These are phyloP conservation scores for Anodontia alba DNA, from an alignment of 2,888 invertebrate species.

Conservation along the genomic window DNA sequence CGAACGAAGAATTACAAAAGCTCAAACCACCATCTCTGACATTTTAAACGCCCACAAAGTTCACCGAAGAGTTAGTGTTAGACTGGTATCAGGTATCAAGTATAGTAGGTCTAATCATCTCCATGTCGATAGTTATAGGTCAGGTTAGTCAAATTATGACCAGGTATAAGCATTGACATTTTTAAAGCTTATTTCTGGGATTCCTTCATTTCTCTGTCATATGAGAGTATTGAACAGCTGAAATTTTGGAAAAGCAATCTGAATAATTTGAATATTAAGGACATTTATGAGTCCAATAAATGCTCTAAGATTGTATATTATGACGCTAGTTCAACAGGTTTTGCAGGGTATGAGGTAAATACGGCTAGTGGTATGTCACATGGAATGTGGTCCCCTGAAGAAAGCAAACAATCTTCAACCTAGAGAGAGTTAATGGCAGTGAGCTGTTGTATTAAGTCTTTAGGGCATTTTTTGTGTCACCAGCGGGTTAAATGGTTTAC, in stretches of 20 bases:
- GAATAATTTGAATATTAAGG: conserved; percentile 23
- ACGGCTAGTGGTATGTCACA: conserved; percentile 35
- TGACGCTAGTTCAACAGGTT: conserved; percentile 46
- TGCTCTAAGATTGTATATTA: conserved; percentile 37
- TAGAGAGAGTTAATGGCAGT: conserved; percentile 45
- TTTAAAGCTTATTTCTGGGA: conserved; percentile 26
- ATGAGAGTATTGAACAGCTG: conserved; percentile 28
- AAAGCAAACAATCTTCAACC: conserved; percentile 57
- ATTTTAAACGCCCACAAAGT: not conserved
- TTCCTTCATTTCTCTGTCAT: conserved; percentile 22
- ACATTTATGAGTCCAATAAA: conserved; percentile 20
- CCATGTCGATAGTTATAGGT: conserved; percentile 41
- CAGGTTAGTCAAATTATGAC: conserved; percentile 47
- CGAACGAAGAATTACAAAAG: conserved; percentile 19
- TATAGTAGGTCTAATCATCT: conserved; percentile 43
- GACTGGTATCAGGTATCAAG: conserved; percentile 29
- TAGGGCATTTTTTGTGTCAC: conserved; percentile 28
- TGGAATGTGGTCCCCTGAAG: conserved; percentile 35
- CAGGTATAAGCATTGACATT: conserved; percentile 29
- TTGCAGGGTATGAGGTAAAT: conserved; percentile 38
- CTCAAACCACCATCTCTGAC: not conserved
- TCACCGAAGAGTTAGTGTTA: not conserved
- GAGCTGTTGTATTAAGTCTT: conserved; percentile 29
- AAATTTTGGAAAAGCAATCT: conserved; percentile 32
- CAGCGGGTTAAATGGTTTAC: conserved; percentile 44